Evolutionary conservation across 2,113 vertebrate genomes (phyloP).

Genomic region (Morone saxatilis): DNA sequence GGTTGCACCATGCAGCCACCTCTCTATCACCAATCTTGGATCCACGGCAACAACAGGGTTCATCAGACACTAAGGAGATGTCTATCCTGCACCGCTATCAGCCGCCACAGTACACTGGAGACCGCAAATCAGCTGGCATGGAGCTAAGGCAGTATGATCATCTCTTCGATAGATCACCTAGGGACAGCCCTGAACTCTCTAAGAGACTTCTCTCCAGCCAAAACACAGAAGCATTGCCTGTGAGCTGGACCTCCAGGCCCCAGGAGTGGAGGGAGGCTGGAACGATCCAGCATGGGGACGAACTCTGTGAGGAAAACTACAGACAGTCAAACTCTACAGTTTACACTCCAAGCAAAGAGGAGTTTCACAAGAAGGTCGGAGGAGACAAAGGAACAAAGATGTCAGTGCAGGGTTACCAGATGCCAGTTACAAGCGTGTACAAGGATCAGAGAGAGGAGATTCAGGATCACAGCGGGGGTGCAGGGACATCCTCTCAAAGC

Average conservation of each 20-base stretch:
- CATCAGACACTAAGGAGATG: slow-evolving; percentile 15
- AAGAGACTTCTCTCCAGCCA: slow-evolving; percentile 35
- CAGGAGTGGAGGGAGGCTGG: slow-evolving; percentile 46
- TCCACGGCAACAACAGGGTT: slow-evolving; percentile 35
- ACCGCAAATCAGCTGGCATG: slow-evolving; percentile 13
- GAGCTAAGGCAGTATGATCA: slow-evolving; percentile 39
- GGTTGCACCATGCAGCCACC: slow-evolving; percentile 33
- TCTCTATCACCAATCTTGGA: slow-evolving; percentile 65
- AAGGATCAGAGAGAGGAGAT: slow-evolving; percentile 39
- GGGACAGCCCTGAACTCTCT: slow-evolving; percentile 55
- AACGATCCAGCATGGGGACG: not conserved
- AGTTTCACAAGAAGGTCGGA: slow-evolving; percentile 20
- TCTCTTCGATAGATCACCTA: slow-evolving; percentile 30
- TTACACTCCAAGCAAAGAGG: slow-evolving; percentile 6
- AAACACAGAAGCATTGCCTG: slow-evolving; percentile 28
- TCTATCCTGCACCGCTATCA: slow-evolving; percentile 65
- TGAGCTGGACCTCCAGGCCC: slow-evolving; percentile 64
- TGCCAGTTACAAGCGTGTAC: not conserved
- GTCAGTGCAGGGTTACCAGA: slow-evolving; percentile 5
- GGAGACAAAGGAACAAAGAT: not conserved
- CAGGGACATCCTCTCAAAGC: slow-evolving; percentile 67
- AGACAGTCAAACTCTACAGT: not conserved
- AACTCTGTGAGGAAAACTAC: not conserved
- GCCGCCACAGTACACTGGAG: slow-evolving; percentile 59
- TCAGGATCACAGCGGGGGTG: slow-evolving; percentile 45